Conservation (phyloP, 2,113 vertebrate species). For the Bungarus multicinctus region DNA sequence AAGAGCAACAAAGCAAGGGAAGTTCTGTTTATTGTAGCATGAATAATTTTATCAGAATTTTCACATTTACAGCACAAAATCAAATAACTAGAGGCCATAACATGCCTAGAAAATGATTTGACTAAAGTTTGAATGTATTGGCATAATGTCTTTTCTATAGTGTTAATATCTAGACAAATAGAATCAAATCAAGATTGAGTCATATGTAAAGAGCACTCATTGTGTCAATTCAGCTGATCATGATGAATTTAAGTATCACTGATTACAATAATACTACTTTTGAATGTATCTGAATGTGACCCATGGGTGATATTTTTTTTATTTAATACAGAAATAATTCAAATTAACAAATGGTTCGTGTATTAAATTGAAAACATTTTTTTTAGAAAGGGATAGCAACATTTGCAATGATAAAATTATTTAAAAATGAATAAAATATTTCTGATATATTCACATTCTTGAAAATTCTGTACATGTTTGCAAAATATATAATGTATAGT, state of each 20-base stretch:
- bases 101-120: neutral
- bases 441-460: conserved; percentile 74
- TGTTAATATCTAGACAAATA: neutral
- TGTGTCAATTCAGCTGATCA: neutral
- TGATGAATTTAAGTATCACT: neutral
- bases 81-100: conserved; percentile 20
- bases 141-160: neutral
- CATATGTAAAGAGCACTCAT: neutral
- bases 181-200: neutral
- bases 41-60: conserved; percentile 15
- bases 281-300: neutral
- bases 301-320: neutral
- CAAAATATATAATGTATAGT: conserved; percentile 66
- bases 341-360: neutral
- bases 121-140: neutral
- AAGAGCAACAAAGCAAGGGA: conserved; percentile 10
- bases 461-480: conserved; percentile 79
- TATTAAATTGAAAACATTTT: conserved; percentile 5
- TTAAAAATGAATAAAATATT: conserved; percentile 65
- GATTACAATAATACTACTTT: neutral
- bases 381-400: conserved; percentile 46
- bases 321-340: neutral
- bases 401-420: conserved; percentile 46
- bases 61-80: conserved; percentile 24
- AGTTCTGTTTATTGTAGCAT: conserved; percentile 43